Base-by-base conservation (phyloP, 2,888 invertebrate genomes). In the Bellardia pandia region DNA sequence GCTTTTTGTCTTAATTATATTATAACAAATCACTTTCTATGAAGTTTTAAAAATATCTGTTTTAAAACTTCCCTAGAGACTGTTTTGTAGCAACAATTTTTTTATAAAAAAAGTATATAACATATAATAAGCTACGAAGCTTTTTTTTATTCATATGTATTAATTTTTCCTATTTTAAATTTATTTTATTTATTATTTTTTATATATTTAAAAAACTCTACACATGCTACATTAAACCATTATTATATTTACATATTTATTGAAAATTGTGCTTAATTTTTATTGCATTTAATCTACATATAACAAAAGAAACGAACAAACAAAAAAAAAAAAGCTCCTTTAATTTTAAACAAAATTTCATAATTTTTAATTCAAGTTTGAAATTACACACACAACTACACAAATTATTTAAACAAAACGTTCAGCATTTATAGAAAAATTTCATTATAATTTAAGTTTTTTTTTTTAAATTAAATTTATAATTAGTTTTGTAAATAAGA, bases 31-130 rank as follows among this genome's bases (percentile, higher is more conserved):
- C 92, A 92, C 93, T 92, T 92, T 92, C 93, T 92, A 93, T 92
- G 91, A 93, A 91, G 93, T 92, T 90, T 91, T 84, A 90, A 60
- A 11, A 16, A 40, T n/a, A n/a, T 56, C 58, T 69, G 85, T 91
- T 91, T 91, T 90, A 91, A 90, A 93, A 92, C 92, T 92, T 93
- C 88, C 90, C 91, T 92, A 93, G 93, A 92, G 92, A 92, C 93
- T 92, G 91, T 89, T 90, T 90, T 90, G 14, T 37, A 37, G n/a
- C 68, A 74, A 77, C 62, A 79, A 80, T 85, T 71, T 69, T 69
- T 33, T 48, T 14, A 13, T 60, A 48, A 40, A 30, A 30, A 53
- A 66, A 64, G 8, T 30, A 71, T 23, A 16, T 16, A 37, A 40
- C 37, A 23, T 30, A 48, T 8, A 66, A 23, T 64, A 48, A 23